Conservation (phyloP, 2,113 vertebrate species). For the Loxodonta africana region DNA sequence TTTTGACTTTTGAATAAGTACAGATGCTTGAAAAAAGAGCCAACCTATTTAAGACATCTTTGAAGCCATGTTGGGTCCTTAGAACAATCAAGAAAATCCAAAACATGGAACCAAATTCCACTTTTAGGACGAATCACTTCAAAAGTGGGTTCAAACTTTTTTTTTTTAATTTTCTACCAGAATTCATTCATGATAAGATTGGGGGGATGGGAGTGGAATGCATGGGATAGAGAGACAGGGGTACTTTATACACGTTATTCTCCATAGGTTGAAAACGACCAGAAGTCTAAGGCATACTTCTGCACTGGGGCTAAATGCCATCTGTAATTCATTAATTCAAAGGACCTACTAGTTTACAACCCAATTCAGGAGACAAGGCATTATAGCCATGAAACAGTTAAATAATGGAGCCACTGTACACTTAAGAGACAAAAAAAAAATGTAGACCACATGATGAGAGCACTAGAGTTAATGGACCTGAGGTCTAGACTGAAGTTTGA, state of each 20-base stretch:
- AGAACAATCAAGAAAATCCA: slow-evolving; percentile 29
- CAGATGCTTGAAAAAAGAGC: slow-evolving; percentile 13
- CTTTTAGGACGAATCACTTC: neutral
- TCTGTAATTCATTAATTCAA: neutral
- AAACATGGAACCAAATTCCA: slow-evolving; percentile 22
- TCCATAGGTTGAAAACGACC: neutral
- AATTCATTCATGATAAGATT: neutral
- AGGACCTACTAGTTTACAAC: neutral
- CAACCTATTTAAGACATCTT: slow-evolving; percentile 3
- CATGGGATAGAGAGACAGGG: neutral
- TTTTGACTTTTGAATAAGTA: slow-evolving; percentile 47
- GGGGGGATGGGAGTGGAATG: neutral
- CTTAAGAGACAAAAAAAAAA: neutral
- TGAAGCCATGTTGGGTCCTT: neutral
- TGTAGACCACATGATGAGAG: neutral
- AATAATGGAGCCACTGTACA: neutral
- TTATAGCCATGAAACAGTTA: neutral
- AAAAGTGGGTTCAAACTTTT: neutral
- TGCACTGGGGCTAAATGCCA: neutral
- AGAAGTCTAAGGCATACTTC: neutral
- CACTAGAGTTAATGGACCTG: neutral
- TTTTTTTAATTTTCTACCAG: neutral
- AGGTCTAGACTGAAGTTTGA: neutral
- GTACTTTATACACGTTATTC: neutral
- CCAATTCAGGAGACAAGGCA: neutral